Percentiles rank a stretch among this genome's conserved stretches.
Conservation (phyloP, 2,888 invertebrate genomes). For the Pristionchus entomophagus region DNA sequence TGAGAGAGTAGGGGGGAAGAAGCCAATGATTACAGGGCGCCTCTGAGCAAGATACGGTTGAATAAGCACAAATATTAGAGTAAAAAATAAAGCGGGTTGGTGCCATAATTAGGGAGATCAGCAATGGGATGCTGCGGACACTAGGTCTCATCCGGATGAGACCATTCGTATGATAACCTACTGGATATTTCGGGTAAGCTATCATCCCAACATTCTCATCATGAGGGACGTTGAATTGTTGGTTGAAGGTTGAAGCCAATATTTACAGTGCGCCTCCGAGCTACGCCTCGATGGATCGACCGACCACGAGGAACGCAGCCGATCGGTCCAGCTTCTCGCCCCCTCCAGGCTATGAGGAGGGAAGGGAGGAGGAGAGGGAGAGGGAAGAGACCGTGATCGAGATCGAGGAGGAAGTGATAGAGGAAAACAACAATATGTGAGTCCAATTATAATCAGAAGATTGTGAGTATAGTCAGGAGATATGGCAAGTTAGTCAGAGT, state of each 20-base stretch:
- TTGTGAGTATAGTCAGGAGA: too few species aligned
- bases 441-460: too few species aligned
- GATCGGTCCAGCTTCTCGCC: constrained; percentile 3
- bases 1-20: background rate
- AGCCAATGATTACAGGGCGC: background rate
- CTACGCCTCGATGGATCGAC: constrained; percentile 30
- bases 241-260: background rate
- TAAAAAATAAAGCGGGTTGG: background rate
- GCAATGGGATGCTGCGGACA: background rate
- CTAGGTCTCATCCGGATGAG: too few species aligned
- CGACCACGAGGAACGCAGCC: background rate
- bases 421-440: constrained; percentile 25
- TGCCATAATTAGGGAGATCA: constrained; percentile 11
- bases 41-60: constrained; percentile 33
- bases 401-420: constrained; percentile 40
- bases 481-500: too few species aligned
- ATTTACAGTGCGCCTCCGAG: constrained; percentile 17
- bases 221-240: too few species aligned
- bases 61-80: background rate
- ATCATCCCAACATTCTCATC: too few species aligned
- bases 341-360: constrained; percentile 32
- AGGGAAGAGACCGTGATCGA: constrained; percentile 9
- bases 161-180: too few species aligned
- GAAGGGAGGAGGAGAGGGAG: background rate
- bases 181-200: too few species aligned